Base-by-base conservation (phyloP, 2,888 invertebrate species). In the Oscheius sp. region DNA sequence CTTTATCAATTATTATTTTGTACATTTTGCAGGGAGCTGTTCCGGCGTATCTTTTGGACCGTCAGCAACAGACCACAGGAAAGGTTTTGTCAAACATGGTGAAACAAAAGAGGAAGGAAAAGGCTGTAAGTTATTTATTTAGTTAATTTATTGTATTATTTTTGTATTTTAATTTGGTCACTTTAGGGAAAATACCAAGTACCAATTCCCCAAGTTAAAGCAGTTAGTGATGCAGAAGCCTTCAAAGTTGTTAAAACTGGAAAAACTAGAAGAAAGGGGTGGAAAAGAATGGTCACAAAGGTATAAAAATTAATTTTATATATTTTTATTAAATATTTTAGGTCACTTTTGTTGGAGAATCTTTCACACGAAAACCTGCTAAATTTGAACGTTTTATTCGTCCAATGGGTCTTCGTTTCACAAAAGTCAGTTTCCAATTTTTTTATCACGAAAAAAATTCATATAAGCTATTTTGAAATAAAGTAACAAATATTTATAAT, bases 201-300 rank as follows among this genome's bases (percentile, higher is more conserved):
- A 0, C 99, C 99, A 0, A 93, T 99, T 88, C 99, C 99, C 0
- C 98, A 98, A 92, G 98, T 99, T 0, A 92, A 93, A 86, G 96
- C 96, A 0, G 95, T 98, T 85, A 94, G 96, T 0, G 98, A 99
- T 87, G 93, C 95, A 0, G 99, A 99, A 91, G 97, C 98, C 0
- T 96, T 99, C 89, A 95, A 93, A 91, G 87, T 87, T 27, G 87
- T 87, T 61, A 85, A 87, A 63, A 87, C 87, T 25, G 87, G 87
- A 63, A 87, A 87, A 59, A 80, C 86, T 21, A 82, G 84, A 45
- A 75, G 90, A 72, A 99, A 99, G 91, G 95, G 95, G 0, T 99
- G 99, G 99, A 99, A 99, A 88, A 91, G 99, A 74, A 97, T 99
- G 96, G 97, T 99, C 0, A 99, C 98, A 0, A 99, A 98, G 91